These are phyloP conservation scores for Drosophila nr. fundita DNA, from an alignment of 2,888 invertebrate genomes.

Conservation along the genomic window DNA sequence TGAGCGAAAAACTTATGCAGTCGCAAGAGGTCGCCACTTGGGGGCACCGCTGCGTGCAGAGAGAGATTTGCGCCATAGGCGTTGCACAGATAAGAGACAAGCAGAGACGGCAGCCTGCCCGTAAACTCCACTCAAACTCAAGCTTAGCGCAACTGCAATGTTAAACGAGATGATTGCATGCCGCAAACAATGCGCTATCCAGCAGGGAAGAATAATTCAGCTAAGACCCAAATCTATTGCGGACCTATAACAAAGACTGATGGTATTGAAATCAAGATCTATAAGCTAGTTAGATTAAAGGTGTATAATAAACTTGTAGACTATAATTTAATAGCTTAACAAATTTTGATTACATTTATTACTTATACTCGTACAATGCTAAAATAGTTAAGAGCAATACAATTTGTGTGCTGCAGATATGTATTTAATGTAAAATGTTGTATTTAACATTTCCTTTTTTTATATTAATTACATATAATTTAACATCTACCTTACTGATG, in stretches of 20 bases:
- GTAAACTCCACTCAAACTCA: conserved; percentile 15
- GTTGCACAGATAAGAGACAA: conserved; percentile 69
- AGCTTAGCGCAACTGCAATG: conserved; percentile 29
- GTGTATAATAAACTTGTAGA: conserved; percentile 9
- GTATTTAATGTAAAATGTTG: not conserved
- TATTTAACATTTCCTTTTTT: not conserved
- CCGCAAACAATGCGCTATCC: conserved; percentile 50
- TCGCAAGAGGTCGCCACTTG: conserved; percentile 68
- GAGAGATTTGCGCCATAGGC: conserved; percentile 76
- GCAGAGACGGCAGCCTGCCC: conserved; percentile 4
- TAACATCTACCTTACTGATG: not conserved
- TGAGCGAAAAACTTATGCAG: conserved; percentile 74
- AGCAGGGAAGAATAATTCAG: conserved; percentile 11
- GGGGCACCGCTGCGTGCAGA: conserved; percentile 72
- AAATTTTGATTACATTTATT: not conserved
- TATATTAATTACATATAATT: not conserved
- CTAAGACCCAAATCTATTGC: conserved; percentile 40
- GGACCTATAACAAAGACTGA: conserved; percentile 27
- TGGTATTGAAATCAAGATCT: conserved; percentile 42
- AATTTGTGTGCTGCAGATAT: not conserved
- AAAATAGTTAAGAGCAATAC: not conserved
- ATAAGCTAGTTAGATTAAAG: conserved; percentile 2
- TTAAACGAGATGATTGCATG: conserved; percentile 60
- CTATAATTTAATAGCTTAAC: not conserved
- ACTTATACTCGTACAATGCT: not conserved